phyloP scores from a whole-genome alignment of 2,113 vertebrate genomes.

The Paradoxurus hermaphroditus region DNA sequence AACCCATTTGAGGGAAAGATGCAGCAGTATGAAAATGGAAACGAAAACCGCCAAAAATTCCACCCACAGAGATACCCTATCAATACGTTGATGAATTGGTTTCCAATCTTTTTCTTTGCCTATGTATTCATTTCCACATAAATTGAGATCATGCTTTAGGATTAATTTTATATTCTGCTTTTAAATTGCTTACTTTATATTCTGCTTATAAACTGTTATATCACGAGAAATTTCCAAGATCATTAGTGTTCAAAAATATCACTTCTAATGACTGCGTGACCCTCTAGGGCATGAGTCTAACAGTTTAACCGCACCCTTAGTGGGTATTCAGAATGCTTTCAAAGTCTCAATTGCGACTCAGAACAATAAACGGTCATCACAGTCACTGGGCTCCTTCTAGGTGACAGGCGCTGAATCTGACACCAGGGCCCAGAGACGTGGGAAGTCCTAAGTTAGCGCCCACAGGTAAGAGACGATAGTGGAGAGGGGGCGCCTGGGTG shows the following conservation, averaged over 20 bases:
- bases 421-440: background rate
- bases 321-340: background rate
- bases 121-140: background rate
- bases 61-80: background rate
- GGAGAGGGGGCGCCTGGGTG: background rate
- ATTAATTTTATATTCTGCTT: constrained; percentile 47
- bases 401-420: background rate
- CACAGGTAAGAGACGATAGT: too few relatives aligned
- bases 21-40: background rate
- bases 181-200: constrained; percentile 57
- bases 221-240: constrained; percentile 24
- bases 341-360: background rate
- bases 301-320: fast-evolving
- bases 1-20: background rate
- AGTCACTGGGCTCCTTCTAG: fast-evolving
- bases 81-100: background rate
- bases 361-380: background rate
- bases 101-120: background rate
- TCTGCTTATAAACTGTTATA: constrained; percentile 30
- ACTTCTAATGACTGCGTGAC: background rate
- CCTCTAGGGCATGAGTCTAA: background rate
- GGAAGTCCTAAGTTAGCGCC: background rate
- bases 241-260: background rate
- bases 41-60: background rate
- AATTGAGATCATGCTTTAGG: background rate